phyloP scores from a whole-genome alignment of 2,888 invertebrate genomes.

The Athalia rosae region DNA sequence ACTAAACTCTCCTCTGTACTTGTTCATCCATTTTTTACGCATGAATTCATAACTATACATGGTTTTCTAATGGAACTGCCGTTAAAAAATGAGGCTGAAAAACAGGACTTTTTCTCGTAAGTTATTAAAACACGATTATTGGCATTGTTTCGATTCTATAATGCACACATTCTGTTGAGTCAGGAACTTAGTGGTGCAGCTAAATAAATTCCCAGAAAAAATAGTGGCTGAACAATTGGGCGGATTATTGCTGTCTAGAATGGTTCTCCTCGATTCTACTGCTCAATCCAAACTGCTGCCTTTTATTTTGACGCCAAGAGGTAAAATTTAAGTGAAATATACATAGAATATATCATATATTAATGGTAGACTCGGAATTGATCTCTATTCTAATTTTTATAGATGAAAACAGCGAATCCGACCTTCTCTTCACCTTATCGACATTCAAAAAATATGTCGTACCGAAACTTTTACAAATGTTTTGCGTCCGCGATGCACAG shows the following conservation, averaged over 20 bases:
- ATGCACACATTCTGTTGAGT: conserved; percentile 50
- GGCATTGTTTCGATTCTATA: not conserved
- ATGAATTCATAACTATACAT: conserved; percentile 89
- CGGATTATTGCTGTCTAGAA: conserved; percentile 85
- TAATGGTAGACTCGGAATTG: too few relatives aligned
- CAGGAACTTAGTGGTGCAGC: conserved; percentile 79
- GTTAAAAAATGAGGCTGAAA: conserved; percentile 85
- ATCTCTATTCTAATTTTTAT: conserved; percentile 46
- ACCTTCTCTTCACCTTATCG: conserved; percentile 79
- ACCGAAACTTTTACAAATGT: conserved; percentile 86
- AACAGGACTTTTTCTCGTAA: conserved; percentile 85
- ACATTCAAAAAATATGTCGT: conserved; percentile 85
- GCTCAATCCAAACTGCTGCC: conserved; percentile 86
- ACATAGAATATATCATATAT: too few relatives aligned
- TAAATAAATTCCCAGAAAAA: conserved; percentile 85
- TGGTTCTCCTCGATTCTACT: conserved; percentile 88
- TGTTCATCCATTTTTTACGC: conserved; percentile 86
- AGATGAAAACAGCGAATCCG: conserved; percentile 70
- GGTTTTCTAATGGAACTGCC: conserved; percentile 89
- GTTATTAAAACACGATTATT: conserved; percentile 45
- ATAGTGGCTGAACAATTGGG: conserved; percentile 89
- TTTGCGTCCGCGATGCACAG: conserved; percentile 90
- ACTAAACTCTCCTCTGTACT: conserved; percentile 82
- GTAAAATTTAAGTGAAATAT: conserved; percentile 70
- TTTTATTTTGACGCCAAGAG: conserved; percentile 82